Percentiles rank a stretch among this genome's conserved stretches.
Evolutionary conservation across 2,888 invertebrate species (phyloP).

Genomic region (Harmothoe impar): DNA sequence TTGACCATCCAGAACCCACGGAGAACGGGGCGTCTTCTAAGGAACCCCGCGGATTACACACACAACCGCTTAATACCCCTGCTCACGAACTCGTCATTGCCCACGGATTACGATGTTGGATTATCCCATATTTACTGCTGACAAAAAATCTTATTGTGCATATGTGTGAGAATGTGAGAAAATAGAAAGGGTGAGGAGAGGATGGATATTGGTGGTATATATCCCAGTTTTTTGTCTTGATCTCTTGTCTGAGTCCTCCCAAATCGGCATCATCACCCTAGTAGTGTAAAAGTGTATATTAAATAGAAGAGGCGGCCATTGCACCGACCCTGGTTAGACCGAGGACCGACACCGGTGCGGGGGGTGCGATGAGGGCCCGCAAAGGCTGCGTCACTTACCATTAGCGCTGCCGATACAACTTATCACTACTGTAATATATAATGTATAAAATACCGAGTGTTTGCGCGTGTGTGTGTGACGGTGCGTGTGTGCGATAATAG

Average conservation of each 20-base stretch:
- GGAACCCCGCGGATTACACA: too few species aligned
- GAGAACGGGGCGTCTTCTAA: too few species aligned
- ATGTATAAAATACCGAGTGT: not conserved
- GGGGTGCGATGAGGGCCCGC: too few species aligned
- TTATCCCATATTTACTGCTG: constrained; percentile 52
- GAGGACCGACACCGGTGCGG: too few species aligned
- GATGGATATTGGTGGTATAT: not conserved
- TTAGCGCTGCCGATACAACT: too few species aligned
- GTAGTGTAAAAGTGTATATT: not conserved
- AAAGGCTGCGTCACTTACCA: too few species aligned
- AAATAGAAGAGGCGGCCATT: not conserved
- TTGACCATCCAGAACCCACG: too few species aligned
- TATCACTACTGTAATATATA: constrained; percentile 9
- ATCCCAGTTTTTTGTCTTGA: constrained; percentile 13
- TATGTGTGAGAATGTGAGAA: not conserved
- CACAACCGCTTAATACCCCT: not conserved
- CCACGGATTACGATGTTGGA: constrained; percentile 39
- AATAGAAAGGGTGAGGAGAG: not conserved
- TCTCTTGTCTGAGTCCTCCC: not conserved
- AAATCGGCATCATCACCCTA: not conserved
- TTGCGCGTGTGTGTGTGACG: too few species aligned
- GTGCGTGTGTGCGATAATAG: too few species aligned
- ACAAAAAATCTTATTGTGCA: constrained; percentile 28
- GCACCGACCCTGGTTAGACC: not conserved
- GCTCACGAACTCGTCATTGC: constrained; percentile 12